These are phyloP conservation scores for Chanos chanos DNA, from an alignment of 2,797 vertebrate genomes.

Conservation along the genomic window DNA sequence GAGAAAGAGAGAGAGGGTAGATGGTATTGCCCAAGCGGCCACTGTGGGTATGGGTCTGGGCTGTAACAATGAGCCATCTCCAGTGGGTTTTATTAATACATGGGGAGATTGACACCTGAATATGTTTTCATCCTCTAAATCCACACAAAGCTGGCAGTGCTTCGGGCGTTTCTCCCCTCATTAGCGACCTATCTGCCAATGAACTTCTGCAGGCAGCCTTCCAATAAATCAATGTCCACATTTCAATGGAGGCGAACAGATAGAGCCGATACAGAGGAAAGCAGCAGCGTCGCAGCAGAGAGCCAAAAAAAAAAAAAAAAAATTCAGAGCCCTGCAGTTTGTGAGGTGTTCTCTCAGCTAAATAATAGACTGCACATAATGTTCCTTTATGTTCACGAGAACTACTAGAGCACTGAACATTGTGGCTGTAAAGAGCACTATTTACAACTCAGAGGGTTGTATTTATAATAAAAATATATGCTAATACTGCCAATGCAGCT, in stretches of 20 bases:
- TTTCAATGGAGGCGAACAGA: slow-evolving; percentile 36
- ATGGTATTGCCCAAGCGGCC: slow-evolving; percentile 24
- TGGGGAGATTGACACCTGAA: slow-evolving; percentile 73
- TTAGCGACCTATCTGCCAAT: slow-evolving; percentile 47
- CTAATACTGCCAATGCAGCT: neutral
- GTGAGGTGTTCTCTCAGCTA: neutral
- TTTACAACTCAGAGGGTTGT: too few species aligned
- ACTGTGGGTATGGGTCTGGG: slow-evolving; percentile 1
- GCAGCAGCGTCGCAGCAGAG: slow-evolving; percentile 11
- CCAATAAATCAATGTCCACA: slow-evolving; percentile 45
- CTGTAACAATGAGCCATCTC: slow-evolving; percentile 63
- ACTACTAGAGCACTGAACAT: too few species aligned
- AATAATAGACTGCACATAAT: too few species aligned
- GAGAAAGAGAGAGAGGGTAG: slow-evolving; percentile 1
- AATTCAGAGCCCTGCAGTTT: slow-evolving; percentile 11
- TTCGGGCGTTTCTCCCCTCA: slow-evolving; percentile 35
- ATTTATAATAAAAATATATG: too few species aligned
- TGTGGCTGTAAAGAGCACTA: too few species aligned
- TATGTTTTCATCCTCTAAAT: slow-evolving; percentile 66
- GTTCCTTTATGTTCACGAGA: too few species aligned
- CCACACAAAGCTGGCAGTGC: slow-evolving; percentile 50
- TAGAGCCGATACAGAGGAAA: slow-evolving; percentile 6
- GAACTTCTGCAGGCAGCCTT: slow-evolving; percentile 41
- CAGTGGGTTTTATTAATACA: slow-evolving; percentile 66
- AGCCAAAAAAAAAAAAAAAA: neutral